phyloP scores from a whole-genome alignment of 37 sponge, comb jelly and placozoan genomes.

The Halichondria panicea region DNA sequence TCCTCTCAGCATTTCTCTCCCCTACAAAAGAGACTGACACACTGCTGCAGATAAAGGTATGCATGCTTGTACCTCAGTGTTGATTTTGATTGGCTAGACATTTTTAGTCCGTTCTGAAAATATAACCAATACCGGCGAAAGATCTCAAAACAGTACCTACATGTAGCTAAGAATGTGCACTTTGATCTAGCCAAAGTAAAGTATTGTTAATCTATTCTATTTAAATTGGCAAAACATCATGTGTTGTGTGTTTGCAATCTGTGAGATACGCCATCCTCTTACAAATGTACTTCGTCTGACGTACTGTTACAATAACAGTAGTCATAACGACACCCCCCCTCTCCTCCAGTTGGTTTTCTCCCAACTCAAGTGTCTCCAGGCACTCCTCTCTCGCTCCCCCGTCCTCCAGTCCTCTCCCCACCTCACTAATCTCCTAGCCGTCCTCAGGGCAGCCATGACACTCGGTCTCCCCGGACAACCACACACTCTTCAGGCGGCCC shows the following conservation, averaged over 20 bases:
- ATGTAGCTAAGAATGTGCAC: not conserved
- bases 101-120: not conserved
- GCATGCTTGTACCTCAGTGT: not conserved
- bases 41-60: not conserved
- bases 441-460: conserved; percentile 40
- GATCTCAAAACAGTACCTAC: not conserved
- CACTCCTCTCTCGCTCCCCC: conserved; percentile 3
- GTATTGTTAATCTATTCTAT: too few species aligned
- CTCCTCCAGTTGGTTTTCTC: conserved; percentile 33
- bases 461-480: conserved; percentile 48
- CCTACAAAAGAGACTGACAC: not conserved
- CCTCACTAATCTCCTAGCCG: conserved; percentile 35
- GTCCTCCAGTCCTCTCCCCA: not conserved
- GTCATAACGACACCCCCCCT: too few species aligned
- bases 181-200: not conserved
- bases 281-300: too few species aligned
- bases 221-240: too few species aligned
- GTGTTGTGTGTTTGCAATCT: too few species aligned
- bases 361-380: conserved; percentile 13
- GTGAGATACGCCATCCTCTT: too few species aligned
- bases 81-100: not conserved
- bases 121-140: not conserved
- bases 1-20: not conserved
- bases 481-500: conserved; percentile 15
- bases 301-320: too few species aligned